phyloP scores from a whole-genome alignment of 2,113 vertebrate genomes.

The Cichladusa arquata region DNA sequence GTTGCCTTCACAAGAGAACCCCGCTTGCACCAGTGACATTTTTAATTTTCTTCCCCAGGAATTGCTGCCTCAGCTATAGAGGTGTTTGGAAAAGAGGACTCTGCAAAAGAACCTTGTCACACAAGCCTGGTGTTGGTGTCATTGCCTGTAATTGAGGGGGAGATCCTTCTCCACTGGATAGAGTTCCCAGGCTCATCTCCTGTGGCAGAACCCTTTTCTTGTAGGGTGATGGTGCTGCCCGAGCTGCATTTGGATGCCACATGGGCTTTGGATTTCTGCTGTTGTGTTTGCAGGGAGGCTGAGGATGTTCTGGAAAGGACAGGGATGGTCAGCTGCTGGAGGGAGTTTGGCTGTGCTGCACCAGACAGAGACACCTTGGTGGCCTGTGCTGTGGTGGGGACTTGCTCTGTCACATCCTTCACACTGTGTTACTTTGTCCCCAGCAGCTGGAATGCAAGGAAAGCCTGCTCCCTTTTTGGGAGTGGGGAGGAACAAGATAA shows the following conservation, averaged over 20 bases:
- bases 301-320: neutral
- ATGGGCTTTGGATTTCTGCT: neutral
- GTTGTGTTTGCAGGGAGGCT: neutral
- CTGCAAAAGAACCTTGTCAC: neutral
- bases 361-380: neutral
- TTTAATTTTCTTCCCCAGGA: neutral
- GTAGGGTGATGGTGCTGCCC: neutral
- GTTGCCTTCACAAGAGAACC: neutral
- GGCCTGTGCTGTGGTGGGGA: neutral
- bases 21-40: neutral
- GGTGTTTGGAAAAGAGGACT: neutral
- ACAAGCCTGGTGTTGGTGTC: neutral
- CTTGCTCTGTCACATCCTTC: accelerated
- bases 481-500: neutral
- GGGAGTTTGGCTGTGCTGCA: accelerated
- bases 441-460: neutral
- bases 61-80: neutral
- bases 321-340: neutral
- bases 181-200: neutral
- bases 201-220: neutral
- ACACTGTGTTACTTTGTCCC: accelerated
- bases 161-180: neutral
- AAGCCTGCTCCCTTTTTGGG: accelerated
- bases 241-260: neutral
- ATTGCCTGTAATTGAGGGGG: neutral